Base-by-base conservation (phyloP, 2,797 vertebrate genomes). In the Tapera naevia region DNA sequence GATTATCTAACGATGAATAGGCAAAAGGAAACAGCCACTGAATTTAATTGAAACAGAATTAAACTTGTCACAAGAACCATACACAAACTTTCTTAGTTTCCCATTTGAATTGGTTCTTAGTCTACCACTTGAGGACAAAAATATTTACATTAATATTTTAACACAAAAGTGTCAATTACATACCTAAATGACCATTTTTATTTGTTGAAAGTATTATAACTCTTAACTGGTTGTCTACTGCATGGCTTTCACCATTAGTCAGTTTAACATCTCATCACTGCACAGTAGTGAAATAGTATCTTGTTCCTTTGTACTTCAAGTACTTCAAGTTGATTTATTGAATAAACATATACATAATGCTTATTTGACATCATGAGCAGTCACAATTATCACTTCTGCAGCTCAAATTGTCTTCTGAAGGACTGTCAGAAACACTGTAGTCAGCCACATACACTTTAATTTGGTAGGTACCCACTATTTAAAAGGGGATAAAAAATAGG, bases 1-100 rank as follows among this genome's bases (percentile, higher is more conserved):
- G 66, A 37, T 93, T 39, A 86, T 56, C 80, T 80, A 76, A 56
- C 48, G n/a, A 3, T 1, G 6, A 75, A 60, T 25, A 91, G 39
- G 64, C 60, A 82, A 84, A 76, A 91, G 16, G 39, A 75, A 94
- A 72, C 28, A 88, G 41, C 58, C 30, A 32, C 11, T 43, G 60
- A 39, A 60, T 90, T 91, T 80, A 84, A 90, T 17, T 76, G 73
- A 93, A 95, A 91, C 17, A 50, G 73, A 81, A 91, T 66, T 70
- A 66, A 30, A 60, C 19, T 80, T 66, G 66, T n/a, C 60, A 24
- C 22, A 69, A 58, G 35, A 95, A 62, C 48, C 35, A n/a, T 23
- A 45, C 2, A 45, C n/a, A 72, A 62, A 51, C 14, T 80, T 75
- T 48, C 51, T 43, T 67, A 54, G 10, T 80, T 71, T 21, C 5